A percentile compares a stretch with the other conserved stretches of the same genome.
Conservation (phyloP, 2,113 vertebrate species). For the Tachuris rubrigastra region DNA sequence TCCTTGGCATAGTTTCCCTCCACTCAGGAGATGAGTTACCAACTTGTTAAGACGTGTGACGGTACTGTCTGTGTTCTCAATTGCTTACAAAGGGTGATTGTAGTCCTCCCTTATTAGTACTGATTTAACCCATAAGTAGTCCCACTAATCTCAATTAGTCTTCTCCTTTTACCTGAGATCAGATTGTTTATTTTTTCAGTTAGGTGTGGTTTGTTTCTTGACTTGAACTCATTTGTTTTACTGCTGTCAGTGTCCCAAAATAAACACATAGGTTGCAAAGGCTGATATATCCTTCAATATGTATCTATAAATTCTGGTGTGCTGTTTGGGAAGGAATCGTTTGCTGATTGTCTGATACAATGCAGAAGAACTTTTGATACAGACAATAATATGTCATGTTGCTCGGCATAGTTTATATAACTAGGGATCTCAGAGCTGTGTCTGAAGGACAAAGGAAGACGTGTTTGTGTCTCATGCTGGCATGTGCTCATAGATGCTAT, state of each 20-base stretch:
- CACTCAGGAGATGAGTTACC: background rate
- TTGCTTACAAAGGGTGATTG: background rate
- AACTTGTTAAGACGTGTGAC: background rate
- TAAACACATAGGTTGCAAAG: background rate
- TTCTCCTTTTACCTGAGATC: background rate
- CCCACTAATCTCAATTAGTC: background rate
- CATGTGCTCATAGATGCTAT: background rate
- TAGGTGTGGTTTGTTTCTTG: background rate
- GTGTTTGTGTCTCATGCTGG: rapidly evolving
- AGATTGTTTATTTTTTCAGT: background rate
- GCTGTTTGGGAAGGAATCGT: background rate
- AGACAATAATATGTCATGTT: no score
- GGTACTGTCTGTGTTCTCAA: background rate
- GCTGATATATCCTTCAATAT: background rate
- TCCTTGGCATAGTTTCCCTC: background rate
- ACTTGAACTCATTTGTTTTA: background rate
- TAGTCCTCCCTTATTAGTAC: background rate
- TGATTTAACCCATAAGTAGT: background rate
- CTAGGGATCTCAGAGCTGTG: background rate
- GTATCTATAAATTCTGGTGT: background rate
- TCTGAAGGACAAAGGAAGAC: background rate
- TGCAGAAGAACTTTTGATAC: background rate
- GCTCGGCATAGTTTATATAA: background rate
- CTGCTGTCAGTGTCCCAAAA: background rate
- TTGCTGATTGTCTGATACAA: background rate